These are phyloP conservation scores for Lamprotornis superbus DNA, from an alignment of 2,113 vertebrate species.

Conservation along the genomic window DNA sequence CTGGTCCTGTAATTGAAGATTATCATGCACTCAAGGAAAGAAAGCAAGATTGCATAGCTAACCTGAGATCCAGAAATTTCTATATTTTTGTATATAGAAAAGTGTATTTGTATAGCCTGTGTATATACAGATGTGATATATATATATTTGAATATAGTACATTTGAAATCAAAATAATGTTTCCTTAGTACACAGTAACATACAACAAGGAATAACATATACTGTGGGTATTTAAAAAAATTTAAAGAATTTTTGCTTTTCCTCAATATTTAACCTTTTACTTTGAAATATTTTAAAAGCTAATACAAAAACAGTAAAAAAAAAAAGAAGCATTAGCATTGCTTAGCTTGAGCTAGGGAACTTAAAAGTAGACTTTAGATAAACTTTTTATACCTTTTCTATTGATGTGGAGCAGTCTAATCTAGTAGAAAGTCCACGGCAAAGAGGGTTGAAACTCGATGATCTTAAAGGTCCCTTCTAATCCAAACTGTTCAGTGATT, in stretches of 20 bases:
- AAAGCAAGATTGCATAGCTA: neutral
- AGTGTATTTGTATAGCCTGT: neutral
- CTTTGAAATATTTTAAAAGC: neutral
- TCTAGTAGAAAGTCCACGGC: neutral
- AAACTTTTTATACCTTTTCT: neutral
- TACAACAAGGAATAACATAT: neutral
- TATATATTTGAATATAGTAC: neutral
- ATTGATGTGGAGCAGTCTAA: neutral
- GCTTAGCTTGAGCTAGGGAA: neutral
- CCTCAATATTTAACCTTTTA: neutral
- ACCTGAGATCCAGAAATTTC: neutral
- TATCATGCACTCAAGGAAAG: neutral
- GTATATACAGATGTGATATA: neutral
- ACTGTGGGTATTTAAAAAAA: neutral
- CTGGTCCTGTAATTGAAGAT: neutral
- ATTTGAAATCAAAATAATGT: neutral
- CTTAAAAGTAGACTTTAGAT: neutral
- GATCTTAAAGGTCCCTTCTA: neutral
- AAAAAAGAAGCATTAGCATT: neutral
- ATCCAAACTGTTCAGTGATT: neutral
- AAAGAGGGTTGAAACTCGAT: neutral
- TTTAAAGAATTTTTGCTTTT: neutral
- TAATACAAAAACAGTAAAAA: neutral
- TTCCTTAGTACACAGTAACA: neutral
- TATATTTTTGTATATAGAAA: neutral